Percentiles rank a stretch among this genome's conserved stretches.
These are phyloP conservation scores for Cygnus buccinator DNA, from an alignment of 2,113 vertebrate genomes.

Conservation along the genomic window DNA sequence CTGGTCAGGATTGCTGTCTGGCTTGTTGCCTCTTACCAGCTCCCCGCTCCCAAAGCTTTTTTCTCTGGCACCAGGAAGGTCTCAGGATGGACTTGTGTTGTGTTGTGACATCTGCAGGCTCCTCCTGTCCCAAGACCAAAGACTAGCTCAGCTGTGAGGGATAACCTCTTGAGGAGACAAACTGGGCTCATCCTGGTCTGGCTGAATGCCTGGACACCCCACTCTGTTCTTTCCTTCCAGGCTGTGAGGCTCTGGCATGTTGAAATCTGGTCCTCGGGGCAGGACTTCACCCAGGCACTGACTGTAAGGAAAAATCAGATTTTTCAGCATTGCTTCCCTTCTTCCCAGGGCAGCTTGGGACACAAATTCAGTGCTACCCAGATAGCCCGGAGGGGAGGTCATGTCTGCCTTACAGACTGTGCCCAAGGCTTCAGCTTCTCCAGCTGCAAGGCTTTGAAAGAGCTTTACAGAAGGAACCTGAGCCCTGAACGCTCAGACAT, in stretches of 20 bases:
- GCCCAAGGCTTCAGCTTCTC: not conserved
- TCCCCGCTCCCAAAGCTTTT: not conserved
- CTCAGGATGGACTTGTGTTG: not conserved
- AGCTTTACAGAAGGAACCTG: not conserved
- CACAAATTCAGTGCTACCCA: accelerated
- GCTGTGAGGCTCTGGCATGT: not conserved
- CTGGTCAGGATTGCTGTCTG: not conserved
- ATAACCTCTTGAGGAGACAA: not conserved
- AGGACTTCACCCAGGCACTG: not conserved
- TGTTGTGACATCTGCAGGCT: not conserved
- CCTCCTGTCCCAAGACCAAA: not conserved
- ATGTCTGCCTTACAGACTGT: not conserved
- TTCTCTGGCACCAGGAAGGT: not conserved
- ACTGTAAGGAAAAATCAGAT: not conserved
- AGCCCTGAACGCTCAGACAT: accelerated
- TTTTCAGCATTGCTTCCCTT: not conserved
- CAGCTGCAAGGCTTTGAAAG: not conserved
- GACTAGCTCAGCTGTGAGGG: not conserved
- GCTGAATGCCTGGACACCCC: not conserved
- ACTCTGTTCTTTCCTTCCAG: not conserved
- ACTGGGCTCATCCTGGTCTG: not conserved
- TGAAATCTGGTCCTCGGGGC: not conserved
- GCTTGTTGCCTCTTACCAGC: not conserved
- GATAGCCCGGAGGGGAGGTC: not conserved
- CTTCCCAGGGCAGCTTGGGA: not conserved